A percentile compares a stretch with the other conserved stretches of the same genome.
These are phyloP conservation scores for Isotomurus palustris DNA, from an alignment of 2,888 invertebrate genomes.

Conservation along the genomic window DNA sequence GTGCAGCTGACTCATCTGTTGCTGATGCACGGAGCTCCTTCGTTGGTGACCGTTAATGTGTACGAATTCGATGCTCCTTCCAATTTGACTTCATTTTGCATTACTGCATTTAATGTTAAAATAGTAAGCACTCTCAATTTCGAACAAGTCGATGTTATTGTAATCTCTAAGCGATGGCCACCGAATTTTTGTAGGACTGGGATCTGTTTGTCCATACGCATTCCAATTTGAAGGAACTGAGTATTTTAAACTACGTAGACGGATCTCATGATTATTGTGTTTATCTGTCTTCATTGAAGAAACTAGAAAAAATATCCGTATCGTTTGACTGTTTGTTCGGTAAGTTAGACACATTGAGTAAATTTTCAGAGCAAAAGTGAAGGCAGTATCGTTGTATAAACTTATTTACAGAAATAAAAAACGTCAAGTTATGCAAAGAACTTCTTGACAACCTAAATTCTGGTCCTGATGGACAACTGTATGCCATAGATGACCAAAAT, in stretches of 20 bases:
- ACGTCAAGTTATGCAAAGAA: no score
- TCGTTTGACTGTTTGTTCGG: conserved; percentile 35
- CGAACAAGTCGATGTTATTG: no score
- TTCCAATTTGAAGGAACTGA: conserved; percentile 30
- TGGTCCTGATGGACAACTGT: conserved; percentile 3
- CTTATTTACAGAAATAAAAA: no score
- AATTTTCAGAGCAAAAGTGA: no score
- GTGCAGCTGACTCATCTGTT: conserved; percentile 18
- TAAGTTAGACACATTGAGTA: no score
- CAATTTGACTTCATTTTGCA: conserved; percentile 26
- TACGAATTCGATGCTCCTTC: conserved; percentile 29
- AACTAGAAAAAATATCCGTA: conserved; percentile 30
- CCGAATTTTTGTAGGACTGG: conserved; percentile 35
- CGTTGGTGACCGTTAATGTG: conserved; percentile 28
- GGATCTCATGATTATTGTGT: conserved; percentile 35
- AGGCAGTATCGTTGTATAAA: no score
- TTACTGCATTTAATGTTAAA: conserved; percentile 39
- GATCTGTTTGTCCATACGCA: conserved; percentile 28
- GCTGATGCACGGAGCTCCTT: conserved; percentile 33
- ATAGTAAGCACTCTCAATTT: no score
- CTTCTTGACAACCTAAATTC: no score
- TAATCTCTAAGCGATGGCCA: no score
- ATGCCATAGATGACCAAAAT: not conserved
- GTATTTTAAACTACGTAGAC: conserved; percentile 27
- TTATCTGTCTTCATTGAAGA: conserved; percentile 23